A percentile compares a stretch with the other conserved stretches of the same genome.
Conservation (phyloP, 2,797 vertebrate genomes). For the Eospalax fontanierii region DNA sequence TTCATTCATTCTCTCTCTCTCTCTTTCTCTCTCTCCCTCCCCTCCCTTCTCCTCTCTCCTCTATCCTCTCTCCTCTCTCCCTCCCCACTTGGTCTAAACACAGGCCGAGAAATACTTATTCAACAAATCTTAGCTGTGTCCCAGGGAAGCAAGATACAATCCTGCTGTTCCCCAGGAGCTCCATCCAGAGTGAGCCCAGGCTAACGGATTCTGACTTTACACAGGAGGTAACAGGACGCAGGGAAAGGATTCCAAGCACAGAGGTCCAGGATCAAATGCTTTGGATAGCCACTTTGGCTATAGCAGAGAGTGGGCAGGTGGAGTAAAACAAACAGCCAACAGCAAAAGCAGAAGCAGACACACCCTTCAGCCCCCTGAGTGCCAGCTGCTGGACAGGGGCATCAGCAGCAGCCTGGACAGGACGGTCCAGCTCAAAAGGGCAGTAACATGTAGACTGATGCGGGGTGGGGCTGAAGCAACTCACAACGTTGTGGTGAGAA, state of each 20-base stretch:
- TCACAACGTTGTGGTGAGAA: not conserved
- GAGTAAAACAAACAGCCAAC: not conserved
- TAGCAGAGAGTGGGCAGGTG: not conserved
- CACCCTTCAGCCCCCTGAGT: not conserved
- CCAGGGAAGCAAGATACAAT: not conserved
- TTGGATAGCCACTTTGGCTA: too few relatives aligned
- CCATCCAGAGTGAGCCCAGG: fast-evolving
- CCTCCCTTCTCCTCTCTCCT: too few relatives aligned
- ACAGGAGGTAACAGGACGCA: not conserved
- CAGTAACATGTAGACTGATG: not conserved
- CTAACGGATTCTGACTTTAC: not conserved
- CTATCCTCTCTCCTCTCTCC: too few relatives aligned
- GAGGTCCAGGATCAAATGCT: too few relatives aligned
- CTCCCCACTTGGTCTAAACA: not conserved
- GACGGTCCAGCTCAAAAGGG: not conserved
- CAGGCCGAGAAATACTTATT: not conserved
- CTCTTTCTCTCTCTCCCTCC: too few relatives aligned
- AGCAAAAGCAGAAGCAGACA: not conserved
- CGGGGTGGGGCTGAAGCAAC: not conserved
- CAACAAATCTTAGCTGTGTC: not conserved
- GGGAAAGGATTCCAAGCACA: fast-evolving
- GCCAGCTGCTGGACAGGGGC: not conserved
- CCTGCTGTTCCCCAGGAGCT: not conserved
- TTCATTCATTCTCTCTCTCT: too few relatives aligned
- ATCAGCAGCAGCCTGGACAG: not conserved